Evolutionary conservation across 2,113 vertebrate genomes (phyloP), one percentile per base, ranked within the genome.

Genomic region (Tiliqua scincoides): DNA sequence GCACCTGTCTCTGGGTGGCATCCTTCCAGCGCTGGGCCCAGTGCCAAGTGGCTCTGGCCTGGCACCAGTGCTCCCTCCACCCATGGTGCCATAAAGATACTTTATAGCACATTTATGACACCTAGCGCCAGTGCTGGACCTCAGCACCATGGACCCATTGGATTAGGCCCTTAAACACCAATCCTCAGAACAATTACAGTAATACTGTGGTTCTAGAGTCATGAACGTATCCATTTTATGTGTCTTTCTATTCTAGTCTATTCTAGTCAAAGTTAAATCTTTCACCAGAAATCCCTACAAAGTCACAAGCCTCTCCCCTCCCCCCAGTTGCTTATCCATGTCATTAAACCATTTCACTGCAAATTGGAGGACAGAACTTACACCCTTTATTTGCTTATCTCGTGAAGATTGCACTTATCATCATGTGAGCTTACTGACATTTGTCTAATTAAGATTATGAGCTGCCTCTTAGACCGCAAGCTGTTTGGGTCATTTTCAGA

Each of bases 371-470:
- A 15, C 4, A 27, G 68, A 3, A 11, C 30, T 71, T n/a, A n/a
- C n/a, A 15, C 52, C 14, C 57, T 48, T 32, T n/a, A 32, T 43
- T 77, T 85, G 76, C 65, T 71, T 79, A 70, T 62, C 65, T 62
- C 37, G 20, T 11, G 12, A 79, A 48, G 35, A 43, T 14, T 48
- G 15, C 27, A 43, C 54, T 76, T 67, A 76, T 35, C 62, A 18
- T 2, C 15, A 17, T 11, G 4, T 17, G n/a, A n/a, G 20, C 4
- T 77, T 77, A 70, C 43, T 85, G 35, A 23, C 48, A 79, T 70
- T 79, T 61, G 84, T n/a, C 54, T 72, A 79, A 79, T 62, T 48
- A 35, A 61, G 30, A 72, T 79, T 59, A 85, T 63, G 30, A 61
- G 82, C 54, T 83, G 70, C 9, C 54, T 83, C 37, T 25, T 68